Base-by-base conservation (phyloP, 2,888 invertebrate species). In the Oxytorus armatus region DNA sequence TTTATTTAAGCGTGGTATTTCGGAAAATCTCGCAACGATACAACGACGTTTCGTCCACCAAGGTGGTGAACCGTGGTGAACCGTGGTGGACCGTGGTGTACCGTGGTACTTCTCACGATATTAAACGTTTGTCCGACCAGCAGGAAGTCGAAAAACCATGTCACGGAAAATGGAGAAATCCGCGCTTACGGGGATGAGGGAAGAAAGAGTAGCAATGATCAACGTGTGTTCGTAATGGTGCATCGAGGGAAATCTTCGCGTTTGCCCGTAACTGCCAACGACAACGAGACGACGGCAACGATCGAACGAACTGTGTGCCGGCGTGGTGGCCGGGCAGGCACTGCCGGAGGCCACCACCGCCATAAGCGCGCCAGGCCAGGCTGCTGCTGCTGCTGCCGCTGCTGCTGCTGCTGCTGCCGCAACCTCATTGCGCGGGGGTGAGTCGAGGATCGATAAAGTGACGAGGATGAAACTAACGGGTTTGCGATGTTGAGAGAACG, bases 261-360 rank as follows among this genome's bases (percentile, higher is more conserved):
- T 84, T 85, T 84, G 83, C 61, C 68, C 66, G 76, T 55, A 36
- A 66, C 65, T 36, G 51, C 47, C 81, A 25, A 44, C 73, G 65
- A 74, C 55, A 65, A 68, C 73, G 82, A 61, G n/a, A n/a, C n/a
- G n/a, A 81, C 68, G 57, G 53, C 66, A 66, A 81, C 66, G 79
- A 77, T 70, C 84, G 85, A 87, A 87, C 85, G 86, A 88, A 87
- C 83, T 49, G 82, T 86, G 87, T 87, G 87, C 90, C 91, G 89
- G 91, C 90, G 86, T 90, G 88, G 90, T 89, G 90, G 91, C 91
- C 89, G 90, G 90, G 89, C 88, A 90, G 87, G 90, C 90, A 91
- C 90, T 89, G 90, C 87, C 85, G 84, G 85, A 81, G 82, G 78
- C 83, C 84, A 82, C 79, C 70, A 74, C 84, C 87, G 85, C 86